Evolutionary conservation across 2,113 vertebrate genomes (phyloP).

Genomic region (Brevimyrus niger): DNA sequence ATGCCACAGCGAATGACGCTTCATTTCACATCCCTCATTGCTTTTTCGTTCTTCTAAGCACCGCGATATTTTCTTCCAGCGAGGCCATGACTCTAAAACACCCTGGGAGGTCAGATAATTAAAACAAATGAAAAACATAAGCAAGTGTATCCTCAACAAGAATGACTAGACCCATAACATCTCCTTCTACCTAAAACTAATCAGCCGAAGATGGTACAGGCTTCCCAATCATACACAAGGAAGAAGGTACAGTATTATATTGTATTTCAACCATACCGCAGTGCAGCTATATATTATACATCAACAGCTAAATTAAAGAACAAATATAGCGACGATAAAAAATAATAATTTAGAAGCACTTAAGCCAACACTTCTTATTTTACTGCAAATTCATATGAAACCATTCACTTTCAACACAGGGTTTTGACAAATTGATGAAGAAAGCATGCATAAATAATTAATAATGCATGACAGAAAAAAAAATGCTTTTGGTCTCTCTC

Average conservation of each 20-base stretch:
- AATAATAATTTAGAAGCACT: neutral
- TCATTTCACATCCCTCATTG: neutral
- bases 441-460: slow-evolving; percentile 2
- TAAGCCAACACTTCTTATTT: neutral
- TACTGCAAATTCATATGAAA: neutral
- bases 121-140: neutral
- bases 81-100: neutral
- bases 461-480: neutral
- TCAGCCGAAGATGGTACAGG: neutral
- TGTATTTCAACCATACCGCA: neutral
- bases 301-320: neutral
- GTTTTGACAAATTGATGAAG: neutral
- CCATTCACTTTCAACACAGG: neutral
- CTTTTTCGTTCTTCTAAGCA: neutral
- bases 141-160: neutral
- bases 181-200: neutral
- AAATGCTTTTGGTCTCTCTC: neutral
- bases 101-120: neutral
- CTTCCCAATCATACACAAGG: neutral
- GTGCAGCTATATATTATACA: neutral
- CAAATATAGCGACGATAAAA: neutral
- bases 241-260: neutral
- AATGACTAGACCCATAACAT: neutral
- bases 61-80: neutral
- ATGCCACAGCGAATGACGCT: neutral